Percentiles rank a stretch among this genome's conserved stretches.
phyloP scores from a whole-genome alignment of 2,113 vertebrate genomes.

The Ginglymostoma cirratum region DNA sequence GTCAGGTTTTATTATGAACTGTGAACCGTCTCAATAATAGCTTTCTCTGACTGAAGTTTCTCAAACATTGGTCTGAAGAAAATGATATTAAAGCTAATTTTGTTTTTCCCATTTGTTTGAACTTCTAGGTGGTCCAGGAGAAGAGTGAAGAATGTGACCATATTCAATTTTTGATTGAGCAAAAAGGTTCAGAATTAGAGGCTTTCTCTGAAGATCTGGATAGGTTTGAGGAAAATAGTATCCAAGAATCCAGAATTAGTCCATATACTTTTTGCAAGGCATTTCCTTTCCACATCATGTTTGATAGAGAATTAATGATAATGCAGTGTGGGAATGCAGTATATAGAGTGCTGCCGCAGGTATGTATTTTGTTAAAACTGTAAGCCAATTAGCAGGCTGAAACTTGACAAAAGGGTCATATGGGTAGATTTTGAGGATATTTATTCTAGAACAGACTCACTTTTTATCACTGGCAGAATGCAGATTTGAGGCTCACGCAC shows the following conservation, averaged over 20 bases:
- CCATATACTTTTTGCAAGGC: conserved; percentile 97
- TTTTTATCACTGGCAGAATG: not conserved
- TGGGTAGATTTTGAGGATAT: not conserved
- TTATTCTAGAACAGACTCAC: not conserved
- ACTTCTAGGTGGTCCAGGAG: conserved; percentile 82
- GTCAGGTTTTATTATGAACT: not conserved
- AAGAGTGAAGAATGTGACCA: conserved; percentile 95
- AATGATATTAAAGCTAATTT: conserved; percentile 1
- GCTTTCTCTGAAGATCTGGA: conserved; percentile 92
- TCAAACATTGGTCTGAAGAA: not conserved
- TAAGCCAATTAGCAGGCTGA: not conserved
- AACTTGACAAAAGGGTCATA: not conserved
- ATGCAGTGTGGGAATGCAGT: conserved; percentile 96
- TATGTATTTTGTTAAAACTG: conserved; percentile 44
- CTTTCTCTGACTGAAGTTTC: not conserved
- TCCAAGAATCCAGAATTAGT: conserved; percentile 92
- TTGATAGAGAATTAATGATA: conserved; percentile 86
- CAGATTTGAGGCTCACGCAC: not conserved
- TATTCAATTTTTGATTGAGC: conserved; percentile 96
- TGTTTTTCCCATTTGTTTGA: not conserved
- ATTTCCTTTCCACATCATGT: conserved; percentile 97
- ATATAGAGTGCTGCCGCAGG: conserved; percentile 93
- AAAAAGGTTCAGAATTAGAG: conserved; percentile 93
- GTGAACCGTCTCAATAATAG: not conserved
- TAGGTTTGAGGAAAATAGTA: conserved; percentile 92